Evolutionary conservation across 2,888 invertebrate species (phyloP).

Genomic region (Fragum sueziense): DNA sequence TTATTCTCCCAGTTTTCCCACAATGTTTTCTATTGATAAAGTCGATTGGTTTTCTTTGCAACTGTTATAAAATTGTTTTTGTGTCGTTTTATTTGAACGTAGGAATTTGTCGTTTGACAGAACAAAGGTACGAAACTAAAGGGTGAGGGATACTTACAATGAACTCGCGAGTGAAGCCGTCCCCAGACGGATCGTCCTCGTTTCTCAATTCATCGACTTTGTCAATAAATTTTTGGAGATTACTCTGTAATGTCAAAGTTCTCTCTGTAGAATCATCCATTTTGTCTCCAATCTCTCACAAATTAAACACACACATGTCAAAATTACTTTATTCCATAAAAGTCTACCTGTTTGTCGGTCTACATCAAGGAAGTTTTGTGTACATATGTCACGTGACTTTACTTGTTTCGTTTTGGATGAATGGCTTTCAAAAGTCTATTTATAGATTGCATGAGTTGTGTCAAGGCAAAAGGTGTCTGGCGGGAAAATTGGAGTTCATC

Average conservation of each 20-base stretch:
- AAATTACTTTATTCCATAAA: slow-evolving; percentile 6
- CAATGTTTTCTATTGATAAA: too few species aligned
- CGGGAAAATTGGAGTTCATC: too few species aligned
- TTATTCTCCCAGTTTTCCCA: too few species aligned
- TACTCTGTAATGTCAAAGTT: slow-evolving; percentile 52
- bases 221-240: slow-evolving; percentile 67
- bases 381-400: slow-evolving; percentile 45
- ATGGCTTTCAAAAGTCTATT: slow-evolving; percentile 14
- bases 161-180: slow-evolving; percentile 71
- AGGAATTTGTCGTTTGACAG: too few species aligned
- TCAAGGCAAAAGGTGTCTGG: too few species aligned
- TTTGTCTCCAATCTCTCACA: slow-evolving; percentile 26
- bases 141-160: slow-evolving; percentile 61
- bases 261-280: slow-evolving; percentile 25
- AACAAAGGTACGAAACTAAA: neutral
- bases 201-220: slow-evolving; percentile 63
- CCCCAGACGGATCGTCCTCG: slow-evolving; percentile 70
- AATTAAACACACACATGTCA: neutral
- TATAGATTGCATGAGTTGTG: neutral
- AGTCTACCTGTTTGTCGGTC: slow-evolving; percentile 26
- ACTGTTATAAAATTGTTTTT: too few species aligned
- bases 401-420: slow-evolving; percentile 32
- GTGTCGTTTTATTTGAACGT: too few species aligned
- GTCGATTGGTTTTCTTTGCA: too few species aligned
- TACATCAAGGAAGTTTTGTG: slow-evolving; percentile 52